phyloP scores from a whole-genome alignment of 2,888 invertebrate species.

The Seira ritae region DNA sequence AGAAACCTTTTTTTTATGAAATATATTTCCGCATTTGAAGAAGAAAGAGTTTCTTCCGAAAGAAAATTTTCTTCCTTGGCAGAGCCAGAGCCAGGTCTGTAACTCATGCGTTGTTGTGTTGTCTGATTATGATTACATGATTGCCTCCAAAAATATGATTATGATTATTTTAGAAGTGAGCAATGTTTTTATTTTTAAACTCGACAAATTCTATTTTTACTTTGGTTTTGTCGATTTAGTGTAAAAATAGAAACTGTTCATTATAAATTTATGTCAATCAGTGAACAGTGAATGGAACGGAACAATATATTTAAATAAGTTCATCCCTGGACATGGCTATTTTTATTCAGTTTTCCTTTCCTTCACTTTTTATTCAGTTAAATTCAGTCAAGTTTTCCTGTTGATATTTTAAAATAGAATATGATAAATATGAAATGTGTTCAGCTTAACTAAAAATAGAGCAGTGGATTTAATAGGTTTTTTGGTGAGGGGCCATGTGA shows the following conservation, averaged over 20 bases:
- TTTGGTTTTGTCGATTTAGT: conserved; percentile 20
- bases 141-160: too few species aligned
- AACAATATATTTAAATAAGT: neutral
- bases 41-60: neutral
- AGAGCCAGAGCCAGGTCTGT: neutral
- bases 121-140: too few species aligned
- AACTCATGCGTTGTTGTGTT: too few species aligned
- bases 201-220: conserved; percentile 6
- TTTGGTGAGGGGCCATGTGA: neutral
- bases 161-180: neutral
- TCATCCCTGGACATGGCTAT: conserved; percentile 13
- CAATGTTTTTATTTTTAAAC: neutral
- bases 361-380: neutral
- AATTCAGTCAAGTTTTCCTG: neutral
- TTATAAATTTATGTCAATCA: neutral
- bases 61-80: neutral
- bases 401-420: neutral
- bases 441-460: too few species aligned
- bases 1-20: conserved; percentile 10
- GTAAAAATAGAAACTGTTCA: conserved; percentile 26
- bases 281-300: neutral
- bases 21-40: conserved; percentile 21
- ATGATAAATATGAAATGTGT: neutral
- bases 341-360: neutral
- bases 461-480: too few species aligned